Percentiles rank a stretch among this genome's conserved stretches.
Evolutionary conservation across 2,888 invertebrate genomes (phyloP).

Genomic region (Pherbina coryleti): DNA sequence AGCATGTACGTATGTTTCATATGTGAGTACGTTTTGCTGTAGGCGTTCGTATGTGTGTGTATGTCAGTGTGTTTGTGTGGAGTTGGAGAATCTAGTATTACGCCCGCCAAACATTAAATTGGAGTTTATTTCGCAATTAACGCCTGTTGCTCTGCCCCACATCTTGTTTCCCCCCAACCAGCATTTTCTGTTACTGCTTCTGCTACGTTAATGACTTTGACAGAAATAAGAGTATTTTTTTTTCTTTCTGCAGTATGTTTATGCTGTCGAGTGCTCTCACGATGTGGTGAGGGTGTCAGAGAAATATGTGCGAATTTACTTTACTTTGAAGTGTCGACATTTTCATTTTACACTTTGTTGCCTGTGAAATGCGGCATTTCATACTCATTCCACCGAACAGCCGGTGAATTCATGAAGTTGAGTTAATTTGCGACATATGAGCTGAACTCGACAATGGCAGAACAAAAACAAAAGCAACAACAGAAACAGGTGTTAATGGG

Average conservation of each 20-base stretch:
- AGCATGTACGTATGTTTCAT: neutral
- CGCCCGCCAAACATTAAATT: constrained; percentile 55
- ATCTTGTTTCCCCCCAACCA: constrained; percentile 26
- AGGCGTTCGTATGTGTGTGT: neutral
- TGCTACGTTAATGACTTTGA: constrained; percentile 61
- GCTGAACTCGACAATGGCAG: constrained; percentile 43
- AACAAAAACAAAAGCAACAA: constrained; percentile 42
- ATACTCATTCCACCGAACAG: neutral
- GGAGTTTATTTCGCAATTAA: constrained; percentile 70
- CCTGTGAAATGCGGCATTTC: constrained; percentile 35
- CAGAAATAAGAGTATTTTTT: constrained; percentile 50
- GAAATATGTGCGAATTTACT: constrained; percentile 53
- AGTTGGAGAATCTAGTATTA: constrained; percentile 6
- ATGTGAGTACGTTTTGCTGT: neutral
- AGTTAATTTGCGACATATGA: constrained; percentile 63
- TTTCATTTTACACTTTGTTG: constrained; percentile 53
- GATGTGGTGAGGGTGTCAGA: constrained; percentile 38
- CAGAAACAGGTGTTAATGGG: constrained; percentile 67
- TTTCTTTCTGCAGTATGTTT: neutral
- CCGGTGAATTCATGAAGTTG: constrained; percentile 44
- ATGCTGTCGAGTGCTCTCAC: constrained; percentile 15
- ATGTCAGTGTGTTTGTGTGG: constrained; percentile 5
- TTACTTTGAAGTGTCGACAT: constrained; percentile 50
- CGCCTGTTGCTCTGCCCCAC: constrained; percentile 63
- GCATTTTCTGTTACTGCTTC: constrained; percentile 37